These are phyloP conservation scores for Bombylius major DNA, from an alignment of 2,888 invertebrate genomes.

Conservation along the genomic window DNA sequence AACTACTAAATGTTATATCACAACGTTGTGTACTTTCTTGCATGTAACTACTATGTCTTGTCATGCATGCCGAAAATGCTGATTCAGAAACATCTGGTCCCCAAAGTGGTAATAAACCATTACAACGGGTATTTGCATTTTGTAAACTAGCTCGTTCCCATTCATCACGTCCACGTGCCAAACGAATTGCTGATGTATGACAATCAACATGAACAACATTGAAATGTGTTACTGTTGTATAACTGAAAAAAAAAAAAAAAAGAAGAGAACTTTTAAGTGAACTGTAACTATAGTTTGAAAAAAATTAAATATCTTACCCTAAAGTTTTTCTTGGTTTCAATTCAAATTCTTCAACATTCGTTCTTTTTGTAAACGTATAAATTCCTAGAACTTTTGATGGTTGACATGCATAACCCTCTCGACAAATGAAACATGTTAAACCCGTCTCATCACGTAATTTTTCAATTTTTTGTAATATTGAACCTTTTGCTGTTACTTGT, in stretches of 20 bases:
- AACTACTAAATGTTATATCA: conserved; percentile 34
- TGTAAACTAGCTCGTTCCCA: conserved; percentile 98
- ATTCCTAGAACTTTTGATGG: conserved; percentile 88
- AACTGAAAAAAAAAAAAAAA: conserved; percentile 31
- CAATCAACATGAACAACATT: conserved; percentile 98
- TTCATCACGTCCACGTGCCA: conserved; percentile 68
- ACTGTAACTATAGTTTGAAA: background rate
- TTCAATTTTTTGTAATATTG: conserved; percentile 84
- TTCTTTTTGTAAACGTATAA: conserved; percentile 93
- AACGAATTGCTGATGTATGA: conserved; percentile 88
- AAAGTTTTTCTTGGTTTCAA: conserved; percentile 75
- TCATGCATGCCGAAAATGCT: conserved; percentile 85
- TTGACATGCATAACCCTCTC: conserved; percentile 94
- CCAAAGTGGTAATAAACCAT: conserved; percentile 92
- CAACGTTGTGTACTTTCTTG: conserved; percentile 39
- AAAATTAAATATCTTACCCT: conserved; percentile 31
- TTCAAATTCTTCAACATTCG: conserved; percentile 87
- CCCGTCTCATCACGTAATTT: conserved; percentile 93
- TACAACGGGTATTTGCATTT: conserved; percentile 96
- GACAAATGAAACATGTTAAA: conserved; percentile 91
- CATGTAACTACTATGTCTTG: conserved; percentile 79
- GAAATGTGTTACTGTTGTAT: conserved; percentile 94
- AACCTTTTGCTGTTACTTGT: conserved; percentile 84
- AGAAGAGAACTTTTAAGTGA: background rate
- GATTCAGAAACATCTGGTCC: conserved; percentile 89